These are phyloP conservation scores for Corythaeola cristata DNA, from an alignment of 2,113 vertebrate species.

Conservation along the genomic window DNA sequence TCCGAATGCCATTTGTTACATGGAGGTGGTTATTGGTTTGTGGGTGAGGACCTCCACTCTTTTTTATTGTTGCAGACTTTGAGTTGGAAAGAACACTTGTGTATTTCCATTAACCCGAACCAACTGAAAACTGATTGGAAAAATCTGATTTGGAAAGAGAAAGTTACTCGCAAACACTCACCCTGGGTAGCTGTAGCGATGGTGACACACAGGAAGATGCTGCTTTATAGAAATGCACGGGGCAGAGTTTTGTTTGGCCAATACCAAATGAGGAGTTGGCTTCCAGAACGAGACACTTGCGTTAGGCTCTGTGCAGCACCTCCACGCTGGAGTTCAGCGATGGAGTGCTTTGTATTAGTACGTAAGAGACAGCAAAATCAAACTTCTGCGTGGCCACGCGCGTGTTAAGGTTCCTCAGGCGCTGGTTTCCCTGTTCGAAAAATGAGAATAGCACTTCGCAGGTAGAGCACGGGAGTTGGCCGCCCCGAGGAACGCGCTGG, in stretches of 20 bases:
- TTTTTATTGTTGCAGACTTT: neutral
- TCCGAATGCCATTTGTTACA: rapidly evolving
- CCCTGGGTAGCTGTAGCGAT: neutral
- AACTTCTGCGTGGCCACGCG: neutral
- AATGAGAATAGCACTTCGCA: neutral
- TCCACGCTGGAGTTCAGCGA: neutral
- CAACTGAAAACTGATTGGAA: neutral
- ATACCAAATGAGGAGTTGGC: neutral
- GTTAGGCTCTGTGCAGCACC: neutral
- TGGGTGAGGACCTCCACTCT: neutral
- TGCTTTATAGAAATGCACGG: neutral
- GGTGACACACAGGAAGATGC: neutral
- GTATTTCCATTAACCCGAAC: neutral
- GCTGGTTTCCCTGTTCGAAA: neutral
- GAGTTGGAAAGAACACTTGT: neutral
- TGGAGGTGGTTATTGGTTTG: neutral
- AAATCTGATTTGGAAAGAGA: neutral
- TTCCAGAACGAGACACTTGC: neutral
- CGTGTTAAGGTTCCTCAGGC: neutral
- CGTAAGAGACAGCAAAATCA: neutral
- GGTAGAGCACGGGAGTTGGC: neutral
- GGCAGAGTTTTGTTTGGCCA: neutral
- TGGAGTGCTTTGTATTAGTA: neutral
- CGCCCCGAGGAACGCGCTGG: neutral
- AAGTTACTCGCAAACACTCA: neutral